Conservation (phyloP, 2,888 invertebrate species). For the Halictus quadricinctus region DNA sequence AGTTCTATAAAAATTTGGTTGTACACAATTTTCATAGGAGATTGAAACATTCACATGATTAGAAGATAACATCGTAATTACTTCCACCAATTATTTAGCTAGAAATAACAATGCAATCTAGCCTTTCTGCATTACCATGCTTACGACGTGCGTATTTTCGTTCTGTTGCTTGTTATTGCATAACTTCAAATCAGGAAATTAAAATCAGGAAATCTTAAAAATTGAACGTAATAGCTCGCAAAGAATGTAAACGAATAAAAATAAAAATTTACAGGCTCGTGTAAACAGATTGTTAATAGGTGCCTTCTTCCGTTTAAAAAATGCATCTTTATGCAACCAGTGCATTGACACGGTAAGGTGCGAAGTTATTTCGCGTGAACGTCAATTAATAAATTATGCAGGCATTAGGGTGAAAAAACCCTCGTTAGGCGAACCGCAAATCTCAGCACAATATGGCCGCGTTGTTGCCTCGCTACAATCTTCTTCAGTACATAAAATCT, state of each 20-base stretch:
- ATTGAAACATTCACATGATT: not conserved
- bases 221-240: too few species aligned
- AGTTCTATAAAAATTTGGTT: not conserved
- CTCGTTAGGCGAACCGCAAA: constrained; percentile 45
- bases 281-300: too few species aligned
- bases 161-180: not conserved
- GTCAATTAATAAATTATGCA: constrained; percentile 53
- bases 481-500: constrained; percentile 20
- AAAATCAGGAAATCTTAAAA: not conserved
- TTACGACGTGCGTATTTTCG: not conserved
- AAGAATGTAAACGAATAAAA: not conserved
- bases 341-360: constrained; percentile 3
- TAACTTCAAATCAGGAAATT: not conserved
- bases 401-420: constrained; percentile 46
- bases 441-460: constrained; percentile 43
- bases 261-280: too few species aligned
- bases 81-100: not conserved
- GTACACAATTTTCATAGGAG: not conserved
- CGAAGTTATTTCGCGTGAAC: constrained; percentile 39
- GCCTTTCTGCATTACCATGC: not conserved
- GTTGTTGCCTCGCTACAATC: constrained; percentile 10
- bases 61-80: not conserved
- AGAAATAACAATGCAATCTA: not conserved
- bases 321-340: not conserved
- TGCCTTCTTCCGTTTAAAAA: not conserved